Evolutionary conservation across 2,113 vertebrate species (phyloP).

Genomic region (Spea bombifrons): DNA sequence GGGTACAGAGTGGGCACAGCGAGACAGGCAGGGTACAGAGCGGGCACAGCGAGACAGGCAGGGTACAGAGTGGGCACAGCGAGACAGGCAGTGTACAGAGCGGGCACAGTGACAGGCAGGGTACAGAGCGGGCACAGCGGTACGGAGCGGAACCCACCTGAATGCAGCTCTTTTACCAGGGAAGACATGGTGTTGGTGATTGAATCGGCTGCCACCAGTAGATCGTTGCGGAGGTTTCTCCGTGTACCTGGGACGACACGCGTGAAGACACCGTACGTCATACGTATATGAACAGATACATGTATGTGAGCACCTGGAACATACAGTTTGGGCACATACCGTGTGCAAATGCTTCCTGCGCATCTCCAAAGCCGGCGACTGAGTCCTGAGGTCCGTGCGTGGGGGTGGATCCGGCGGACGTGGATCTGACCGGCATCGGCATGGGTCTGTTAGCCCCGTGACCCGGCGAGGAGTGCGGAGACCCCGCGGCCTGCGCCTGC

Average conservation of each 20-base stretch:
- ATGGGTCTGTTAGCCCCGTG: slow-evolving; percentile 78
- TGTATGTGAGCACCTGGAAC: no score
- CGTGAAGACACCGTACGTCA: neutral
- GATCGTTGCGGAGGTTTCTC: slow-evolving; percentile 89
- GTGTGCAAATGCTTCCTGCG: slow-evolving; percentile 85
- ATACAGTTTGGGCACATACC: slow-evolving; percentile 63
- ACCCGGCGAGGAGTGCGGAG: slow-evolving; percentile 85
- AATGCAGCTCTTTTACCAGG: slow-evolving; percentile 93
- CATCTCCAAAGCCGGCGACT: slow-evolving; percentile 75
- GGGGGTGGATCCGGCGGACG: slow-evolving; percentile 85
- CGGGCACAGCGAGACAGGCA: no score
- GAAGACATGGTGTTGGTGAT: slow-evolving; percentile 96
- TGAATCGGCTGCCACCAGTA: slow-evolving; percentile 91
- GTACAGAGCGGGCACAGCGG: no score
- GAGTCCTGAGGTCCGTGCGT: slow-evolving; percentile 84
- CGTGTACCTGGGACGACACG: slow-evolving; percentile 70
- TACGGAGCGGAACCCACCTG: slow-evolving; percentile 68
- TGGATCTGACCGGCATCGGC: slow-evolving; percentile 85
- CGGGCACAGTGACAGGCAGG: no score
- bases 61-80: no score
- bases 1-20: no score
- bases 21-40: no score
- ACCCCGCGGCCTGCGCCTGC: slow-evolving; percentile 80
- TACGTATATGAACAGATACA: neutral
- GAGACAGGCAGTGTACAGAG: no score